These are phyloP conservation scores for Adoxophyes honmai DNA, from an alignment of 1,140 invertebrate genomes.

Conservation along the genomic window DNA sequence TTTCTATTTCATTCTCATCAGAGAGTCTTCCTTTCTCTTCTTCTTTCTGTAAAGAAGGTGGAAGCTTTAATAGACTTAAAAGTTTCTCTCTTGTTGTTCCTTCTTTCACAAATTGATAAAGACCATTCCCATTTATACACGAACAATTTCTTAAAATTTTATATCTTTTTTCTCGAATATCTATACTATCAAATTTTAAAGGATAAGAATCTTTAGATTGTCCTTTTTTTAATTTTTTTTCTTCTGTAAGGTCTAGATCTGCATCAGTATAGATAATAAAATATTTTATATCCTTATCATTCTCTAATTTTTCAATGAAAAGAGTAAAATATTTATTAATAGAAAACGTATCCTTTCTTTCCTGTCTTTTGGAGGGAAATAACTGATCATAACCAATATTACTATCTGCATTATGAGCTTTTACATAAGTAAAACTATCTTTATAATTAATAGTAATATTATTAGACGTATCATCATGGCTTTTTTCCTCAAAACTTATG, in stretches of 20 bases:
- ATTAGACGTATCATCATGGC: conserved; percentile 22
- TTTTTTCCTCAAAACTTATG: conserved; percentile 20
- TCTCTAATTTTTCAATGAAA: conserved; percentile 22
- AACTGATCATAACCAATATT: conserved; percentile 21
- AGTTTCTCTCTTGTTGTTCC: conserved; percentile 24
- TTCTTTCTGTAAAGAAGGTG: conserved; percentile 19
- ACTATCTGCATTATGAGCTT: conserved; percentile 18
- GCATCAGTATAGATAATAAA: conserved; percentile 31
- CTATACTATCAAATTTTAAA: no score
- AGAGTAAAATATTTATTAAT: conserved; percentile 27
- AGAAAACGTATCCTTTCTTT: conserved; percentile 17
- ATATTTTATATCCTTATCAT: conserved; percentile 20
- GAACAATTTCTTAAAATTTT: conserved; percentile 29
- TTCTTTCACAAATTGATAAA: conserved; percentile 24
- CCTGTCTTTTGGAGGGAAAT: conserved; percentile 23
- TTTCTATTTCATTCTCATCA: conserved; percentile 16
- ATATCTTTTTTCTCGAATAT: conserved; percentile 19
- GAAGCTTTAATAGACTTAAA: conserved; percentile 21
- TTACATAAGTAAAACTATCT: conserved; percentile 23
- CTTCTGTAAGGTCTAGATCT: conserved; percentile 24
- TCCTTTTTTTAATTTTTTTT: no score
- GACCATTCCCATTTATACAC: conserved; percentile 16
- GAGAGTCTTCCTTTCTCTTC: conserved; percentile 22
- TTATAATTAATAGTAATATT: conserved; percentile 28
- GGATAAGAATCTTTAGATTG: conserved; percentile 17